Conservation (phyloP, 1,140 invertebrate species). For the Sipha flava region DNA sequence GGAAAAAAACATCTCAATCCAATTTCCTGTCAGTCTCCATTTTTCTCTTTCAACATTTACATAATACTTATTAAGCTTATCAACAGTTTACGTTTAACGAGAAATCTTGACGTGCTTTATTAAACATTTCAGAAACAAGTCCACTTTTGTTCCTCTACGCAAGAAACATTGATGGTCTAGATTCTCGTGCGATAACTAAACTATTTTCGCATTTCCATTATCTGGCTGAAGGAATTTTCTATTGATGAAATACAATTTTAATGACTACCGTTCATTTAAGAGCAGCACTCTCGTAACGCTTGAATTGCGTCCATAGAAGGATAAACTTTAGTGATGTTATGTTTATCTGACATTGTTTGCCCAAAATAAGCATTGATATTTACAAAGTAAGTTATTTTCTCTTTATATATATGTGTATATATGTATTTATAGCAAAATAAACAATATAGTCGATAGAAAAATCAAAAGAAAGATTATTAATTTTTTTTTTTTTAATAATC, state of each 20-base stretch:
- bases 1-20: background rate
- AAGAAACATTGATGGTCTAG: background rate
- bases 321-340: background rate
- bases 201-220: background rate
- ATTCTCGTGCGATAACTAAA: background rate
- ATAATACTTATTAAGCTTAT: conserved; percentile 17
- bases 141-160: background rate
- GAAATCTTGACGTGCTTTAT: background rate
- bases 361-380: background rate
- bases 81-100: background rate
- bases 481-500: too few species aligned
- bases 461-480: too few species aligned
- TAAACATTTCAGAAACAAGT: background rate
- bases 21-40: conserved; percentile 14
- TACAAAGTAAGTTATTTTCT: background rate
- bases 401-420: too few species aligned
- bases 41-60: background rate
- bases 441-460: too few species aligned
- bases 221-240: background rate
- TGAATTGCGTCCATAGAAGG: background rate
- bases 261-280: background rate
- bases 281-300: background rate
- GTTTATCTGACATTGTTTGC: background rate
- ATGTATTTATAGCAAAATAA: too few species aligned
- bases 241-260: background rate